Evolutionary conservation across 2,888 invertebrate species (phyloP).

Genomic region (Lasioglossum zephyrum): DNA sequence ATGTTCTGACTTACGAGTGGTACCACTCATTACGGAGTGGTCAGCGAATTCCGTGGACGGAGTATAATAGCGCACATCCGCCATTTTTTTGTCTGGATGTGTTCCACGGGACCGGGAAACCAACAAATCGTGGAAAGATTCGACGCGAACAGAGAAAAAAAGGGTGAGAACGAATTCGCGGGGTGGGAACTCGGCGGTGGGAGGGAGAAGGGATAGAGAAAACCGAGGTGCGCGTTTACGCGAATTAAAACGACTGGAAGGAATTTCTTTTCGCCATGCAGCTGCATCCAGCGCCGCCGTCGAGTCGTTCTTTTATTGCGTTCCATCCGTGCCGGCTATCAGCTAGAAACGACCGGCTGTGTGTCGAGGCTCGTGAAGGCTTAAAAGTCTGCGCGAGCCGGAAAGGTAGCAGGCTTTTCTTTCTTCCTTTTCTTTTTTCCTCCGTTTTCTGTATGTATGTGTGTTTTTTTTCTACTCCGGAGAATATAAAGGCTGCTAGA

Average conservation of each 20-base stretch:
- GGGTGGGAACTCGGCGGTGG: too few relatives aligned
- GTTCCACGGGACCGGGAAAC: neutral
- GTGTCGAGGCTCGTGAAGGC: slow-evolving; percentile 42
- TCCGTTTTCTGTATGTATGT: neutral
- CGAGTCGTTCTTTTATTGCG: slow-evolving; percentile 55
- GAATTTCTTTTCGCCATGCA: slow-evolving; percentile 59
- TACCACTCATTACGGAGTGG: too few relatives aligned
- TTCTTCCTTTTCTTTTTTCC: neutral
- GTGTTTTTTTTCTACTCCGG: slow-evolving; percentile 7
- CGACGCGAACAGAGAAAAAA: slow-evolving; percentile 1
- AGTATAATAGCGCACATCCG: neutral
- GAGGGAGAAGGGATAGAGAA: neutral
- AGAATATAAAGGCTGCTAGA: slow-evolving; percentile 23
- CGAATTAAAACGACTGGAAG: slow-evolving; percentile 67
- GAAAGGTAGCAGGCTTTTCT: slow-evolving; percentile 24
- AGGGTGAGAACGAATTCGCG: neutral
- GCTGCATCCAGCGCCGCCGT: slow-evolving; percentile 45
- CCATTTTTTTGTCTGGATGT: neutral
- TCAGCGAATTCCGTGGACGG: too few relatives aligned
- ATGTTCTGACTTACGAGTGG: too few relatives aligned
- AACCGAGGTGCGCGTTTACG: slow-evolving; percentile 37
- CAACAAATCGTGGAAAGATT: neutral
- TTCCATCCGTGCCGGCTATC: slow-evolving; percentile 56
- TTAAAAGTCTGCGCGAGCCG: slow-evolving; percentile 47
- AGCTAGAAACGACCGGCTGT: slow-evolving; percentile 50